Base-by-base conservation (phyloP, 2,797 vertebrate genomes). In the Centroberyx gerrardi region DNA sequence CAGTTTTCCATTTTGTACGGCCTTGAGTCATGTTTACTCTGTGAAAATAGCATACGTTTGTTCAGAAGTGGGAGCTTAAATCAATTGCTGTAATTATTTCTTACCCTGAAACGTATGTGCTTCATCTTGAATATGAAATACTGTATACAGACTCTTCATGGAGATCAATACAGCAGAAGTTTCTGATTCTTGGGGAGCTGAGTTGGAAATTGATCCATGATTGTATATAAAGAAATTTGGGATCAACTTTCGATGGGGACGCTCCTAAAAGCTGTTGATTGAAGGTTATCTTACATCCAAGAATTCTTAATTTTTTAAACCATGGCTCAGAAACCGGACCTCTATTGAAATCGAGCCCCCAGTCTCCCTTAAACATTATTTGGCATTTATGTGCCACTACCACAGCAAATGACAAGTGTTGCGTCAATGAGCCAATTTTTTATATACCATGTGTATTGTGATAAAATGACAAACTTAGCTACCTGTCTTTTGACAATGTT, bases 341-440 rank as follows among this genome's bases (percentile, higher is more conserved):
- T 72, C 29, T 61, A 2, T 58, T 62, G 31, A 31, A 12, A 51
- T 61, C 14, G 38, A 46, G 27, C 62, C 61, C 82, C 65, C 54
- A 60, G 31, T 55, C 36, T 51, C 52, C 15, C 71, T 72, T 72
- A 69, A 69, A 82, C 70, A 63, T 77, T 75, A 38, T 22, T 40
- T 58, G 77, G 80, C 60, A 78, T 85, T 29, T 66, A 29, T 72
- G 76, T 92, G 88, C 89, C 86, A 72, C 88, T 76, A 79, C 77
- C 86, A 87, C 83, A 85, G 74, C 74, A 81, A 76, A 84, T 83
- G 66, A 85, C 82, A 83, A 79, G 78, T 84, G 65, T 93, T 93
- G 92, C 93, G 84, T 93, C 14, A 72, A 92, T 95, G 94, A 96
- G 95, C 94, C 95, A 95, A 91, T 92, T 85, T 88, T 91, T 81